A percentile compares a stretch with the other conserved stretches of the same genome.
phyloP scores from a whole-genome alignment of 2,113 vertebrate species.

The Malaclemys terrapin region DNA sequence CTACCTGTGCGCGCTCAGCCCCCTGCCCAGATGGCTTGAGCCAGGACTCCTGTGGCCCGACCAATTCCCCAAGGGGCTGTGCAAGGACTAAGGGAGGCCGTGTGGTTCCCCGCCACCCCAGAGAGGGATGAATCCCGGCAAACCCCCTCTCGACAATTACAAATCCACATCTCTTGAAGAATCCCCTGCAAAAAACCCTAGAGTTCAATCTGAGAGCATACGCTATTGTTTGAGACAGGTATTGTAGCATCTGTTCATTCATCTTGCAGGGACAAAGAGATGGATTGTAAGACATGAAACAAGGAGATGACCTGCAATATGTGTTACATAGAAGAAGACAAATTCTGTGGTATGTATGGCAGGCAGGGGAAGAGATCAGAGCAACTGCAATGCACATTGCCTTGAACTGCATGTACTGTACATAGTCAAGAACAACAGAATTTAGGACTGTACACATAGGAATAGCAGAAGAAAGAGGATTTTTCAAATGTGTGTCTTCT shows the following conservation, averaged over 20 bases:
- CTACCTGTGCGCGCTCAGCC: no score
- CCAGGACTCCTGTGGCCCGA: no score
- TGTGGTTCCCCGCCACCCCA: no score
- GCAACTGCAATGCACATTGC: background rate
- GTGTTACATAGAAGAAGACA: background rate
- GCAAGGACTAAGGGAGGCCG: no score
- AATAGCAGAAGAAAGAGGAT: background rate
- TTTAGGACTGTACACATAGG: background rate
- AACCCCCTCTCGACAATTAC: background rate
- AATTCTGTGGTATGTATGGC: background rate
- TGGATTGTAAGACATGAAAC: background rate
- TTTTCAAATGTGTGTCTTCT: conserved; percentile 7
- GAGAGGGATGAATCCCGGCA: no score
- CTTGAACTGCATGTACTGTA: background rate
- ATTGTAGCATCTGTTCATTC: background rate
- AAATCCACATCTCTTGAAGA: background rate
- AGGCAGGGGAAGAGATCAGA: background rate
- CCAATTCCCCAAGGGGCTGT: no score
- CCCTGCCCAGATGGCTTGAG: no score
- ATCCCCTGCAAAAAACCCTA: background rate
- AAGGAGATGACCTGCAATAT: background rate
- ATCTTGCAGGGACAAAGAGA: background rate
- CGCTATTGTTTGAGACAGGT: background rate
- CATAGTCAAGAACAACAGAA: background rate
- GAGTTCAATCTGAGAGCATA: background rate